Evolutionary conservation across 2,888 invertebrate genomes (phyloP), one percentile per base, ranked within the genome.

Genomic region (Eledona agricola): DNA sequence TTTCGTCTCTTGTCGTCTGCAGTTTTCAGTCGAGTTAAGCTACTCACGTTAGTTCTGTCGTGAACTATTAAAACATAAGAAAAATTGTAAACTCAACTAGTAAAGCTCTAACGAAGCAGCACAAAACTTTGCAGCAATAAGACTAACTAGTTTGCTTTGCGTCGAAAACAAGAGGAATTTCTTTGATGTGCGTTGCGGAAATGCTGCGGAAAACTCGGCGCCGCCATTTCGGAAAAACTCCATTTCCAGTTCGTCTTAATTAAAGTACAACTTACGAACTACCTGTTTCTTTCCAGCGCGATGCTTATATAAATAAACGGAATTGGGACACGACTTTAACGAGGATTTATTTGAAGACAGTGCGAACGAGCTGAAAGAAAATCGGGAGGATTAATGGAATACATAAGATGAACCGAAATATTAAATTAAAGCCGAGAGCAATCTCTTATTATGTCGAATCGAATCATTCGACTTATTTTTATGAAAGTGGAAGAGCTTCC

Each of bases 331-430:
- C n/a, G n/a, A n/a, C n/a, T 34, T 11, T 5, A 19, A 6, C 6
- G 20, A 5, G 10, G 23, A 23, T 25, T 38, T 25, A 23, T 35
- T 13, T 12, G 13, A 38, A 38, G 15, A 25, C 23, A 12, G 42
- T 29, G 16, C 29, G 20, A 28, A 42, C 10, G 29, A 13, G 42
- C 32, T 15, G 13, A 42, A 50, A 38, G 38, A 46, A 52, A 37
- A 20, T 38, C 31, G 4, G 12, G 45, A 46, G 32, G 38, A 52
- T 52, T 52, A 46, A 52, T 52, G 52, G 45, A 52, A 31, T 31
- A 52, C 22, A 32, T 45, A 46, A 52, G 38, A 32, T 38, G 45
- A 35, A 46, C 45, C 32, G 52, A 46, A 52, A 52, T 52, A 46
- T 46, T 37, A 51, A 51, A 51, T 51, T 51, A 51, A 6, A 35